phyloP scores from a whole-genome alignment of 2,797 vertebrate species.

The Amniataba percoides region DNA sequence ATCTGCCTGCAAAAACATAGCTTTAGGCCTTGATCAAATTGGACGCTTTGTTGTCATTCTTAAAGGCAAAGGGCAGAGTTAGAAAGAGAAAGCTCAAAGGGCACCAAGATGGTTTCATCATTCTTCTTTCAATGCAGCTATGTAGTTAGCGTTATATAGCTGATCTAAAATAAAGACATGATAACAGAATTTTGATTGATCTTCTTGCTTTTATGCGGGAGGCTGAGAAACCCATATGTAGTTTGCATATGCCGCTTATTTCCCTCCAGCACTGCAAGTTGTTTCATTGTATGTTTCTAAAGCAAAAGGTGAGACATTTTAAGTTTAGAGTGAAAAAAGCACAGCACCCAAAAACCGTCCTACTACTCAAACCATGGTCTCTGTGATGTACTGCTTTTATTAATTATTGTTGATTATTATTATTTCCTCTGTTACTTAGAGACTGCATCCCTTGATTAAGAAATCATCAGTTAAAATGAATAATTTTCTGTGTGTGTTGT shows the following conservation, averaged over 20 bases:
- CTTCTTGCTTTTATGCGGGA: conserved; percentile 20
- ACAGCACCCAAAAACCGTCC: neutral
- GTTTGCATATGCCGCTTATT: conserved; percentile 8
- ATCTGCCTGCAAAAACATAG: conserved; percentile 26
- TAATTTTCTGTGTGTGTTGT: neutral
- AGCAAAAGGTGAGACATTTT: conserved; percentile 24
- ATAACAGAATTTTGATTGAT: conserved; percentile 26
- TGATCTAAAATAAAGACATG: conserved; percentile 27
- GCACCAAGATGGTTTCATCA: conserved; percentile 25
- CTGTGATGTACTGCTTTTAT: neutral
- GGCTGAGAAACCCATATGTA: neutral
- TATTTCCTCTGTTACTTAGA: neutral
- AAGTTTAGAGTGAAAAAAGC: neutral
- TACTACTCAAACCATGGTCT: neutral
- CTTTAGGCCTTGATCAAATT: conserved; percentile 41
- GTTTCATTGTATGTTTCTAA: conserved; percentile 17
- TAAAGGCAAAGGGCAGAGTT: conserved; percentile 37
- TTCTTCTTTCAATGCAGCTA: conserved; percentile 19
- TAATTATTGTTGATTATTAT: neutral
- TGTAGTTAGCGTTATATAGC: conserved; percentile 21
- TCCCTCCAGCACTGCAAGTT: conserved; percentile 15
- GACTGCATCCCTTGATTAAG: conserved; percentile 5
- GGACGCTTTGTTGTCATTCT: conserved; percentile 35
- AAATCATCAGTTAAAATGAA: conserved; percentile 17
- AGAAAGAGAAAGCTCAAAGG: conserved; percentile 25